phyloP scores from a whole-genome alignment of 2,113 vertebrate genomes.

The Fulmarus glacialis region DNA sequence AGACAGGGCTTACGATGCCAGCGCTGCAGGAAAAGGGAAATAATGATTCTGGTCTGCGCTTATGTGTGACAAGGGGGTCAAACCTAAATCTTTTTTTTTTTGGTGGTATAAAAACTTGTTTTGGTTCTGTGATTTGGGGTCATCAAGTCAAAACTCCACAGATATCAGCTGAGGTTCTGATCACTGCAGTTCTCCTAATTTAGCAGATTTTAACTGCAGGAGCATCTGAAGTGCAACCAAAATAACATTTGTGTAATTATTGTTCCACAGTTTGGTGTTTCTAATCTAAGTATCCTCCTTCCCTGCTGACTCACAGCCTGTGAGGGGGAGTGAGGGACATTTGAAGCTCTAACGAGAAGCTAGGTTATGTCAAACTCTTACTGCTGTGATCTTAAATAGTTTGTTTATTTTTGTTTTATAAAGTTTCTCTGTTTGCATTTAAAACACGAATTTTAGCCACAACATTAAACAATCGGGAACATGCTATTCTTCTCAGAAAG shows the following conservation, averaged over 20 bases:
- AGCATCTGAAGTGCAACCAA: constrained; percentile 50
- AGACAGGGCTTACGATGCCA: not conserved
- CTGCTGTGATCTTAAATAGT: not conserved
- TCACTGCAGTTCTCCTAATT: not conserved
- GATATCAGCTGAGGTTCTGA: not conserved
- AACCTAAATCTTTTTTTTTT: not conserved
- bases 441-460: constrained; percentile 49
- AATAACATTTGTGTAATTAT: constrained; percentile 61
- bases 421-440: constrained; percentile 54
- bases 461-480: constrained; percentile 44
- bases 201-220: constrained; percentile 22
- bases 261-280: constrained; percentile 59
- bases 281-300: constrained; percentile 67
- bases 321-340: constrained; percentile 63
- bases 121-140: not conserved
- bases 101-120: not conserved
- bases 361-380: constrained; percentile 33
- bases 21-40: not conserved
- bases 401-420: constrained; percentile 18
- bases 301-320: constrained; percentile 61
- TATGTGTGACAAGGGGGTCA: not conserved
- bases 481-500: not conserved
- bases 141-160: not conserved
- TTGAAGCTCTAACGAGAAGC: constrained; percentile 14
- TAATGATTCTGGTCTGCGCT: not conserved